Evolutionary conservation across 2,888 invertebrate species (phyloP), one percentile per base, ranked within the genome.

Genomic region (Synergus itoensis): DNA sequence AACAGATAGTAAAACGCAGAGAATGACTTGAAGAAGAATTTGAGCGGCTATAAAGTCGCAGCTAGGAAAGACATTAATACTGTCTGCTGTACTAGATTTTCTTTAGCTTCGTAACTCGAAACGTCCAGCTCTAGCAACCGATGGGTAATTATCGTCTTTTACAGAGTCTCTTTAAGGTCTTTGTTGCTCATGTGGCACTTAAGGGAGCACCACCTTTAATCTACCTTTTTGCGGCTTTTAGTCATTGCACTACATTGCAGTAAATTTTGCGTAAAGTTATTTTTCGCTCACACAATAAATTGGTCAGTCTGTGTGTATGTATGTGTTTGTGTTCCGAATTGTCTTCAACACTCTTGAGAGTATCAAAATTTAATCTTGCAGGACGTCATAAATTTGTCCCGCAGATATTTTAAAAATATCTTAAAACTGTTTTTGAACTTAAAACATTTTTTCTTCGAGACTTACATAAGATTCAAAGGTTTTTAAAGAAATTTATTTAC

Each of bases 111-210:
- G 36, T 36, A 57, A n/a, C 57, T 57, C n/a, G 7, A 57, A 57
- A 16, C 57, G 57, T 16, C 12, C 45, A 45, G 45, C 12, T 57
- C 4, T 12, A 63, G 63, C 14, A 16, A 4, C 28, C 14, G 28
- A 63, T 63, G 63, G 28, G 63, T 63, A 63, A 63, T 63, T 63
- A 63, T 36, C 28, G 16, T 36, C 16, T 28, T 63, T 63, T 63
- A 14, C 63, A 9, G 14, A 57, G 57, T 63, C 16, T 14, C 63
- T 63, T 63, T 36, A 36, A 28, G 63, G 36, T 28, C 63, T 63
- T 1, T 4, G 36, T 36, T 63, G 28, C 16, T 63, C 14, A 11
- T 36, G 36, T 3, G 21, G 63, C 28, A 28, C 63, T 57, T 57
- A 63, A 12, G 28, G 28, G 28, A 1, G 11, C 4, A 63, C 5